These are phyloP conservation scores for Coelinius sp. DNA, from an alignment of 2,888 invertebrate species.

Conservation along the genomic window DNA sequence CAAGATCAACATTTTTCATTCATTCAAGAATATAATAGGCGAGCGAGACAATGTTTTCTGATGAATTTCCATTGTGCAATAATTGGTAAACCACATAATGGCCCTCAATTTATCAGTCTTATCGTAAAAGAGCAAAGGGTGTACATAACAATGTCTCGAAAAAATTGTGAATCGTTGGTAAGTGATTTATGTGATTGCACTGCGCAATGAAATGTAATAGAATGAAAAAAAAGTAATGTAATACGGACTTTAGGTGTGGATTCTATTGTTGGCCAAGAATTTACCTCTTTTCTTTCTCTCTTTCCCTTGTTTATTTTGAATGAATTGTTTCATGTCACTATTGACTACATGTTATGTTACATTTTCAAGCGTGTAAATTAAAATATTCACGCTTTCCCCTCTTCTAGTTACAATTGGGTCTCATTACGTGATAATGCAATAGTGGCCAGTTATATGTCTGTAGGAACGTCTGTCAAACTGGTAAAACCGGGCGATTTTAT, in stretches of 20 bases:
- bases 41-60: slow-evolving; percentile 3
- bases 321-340: background rate
- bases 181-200: slow-evolving; percentile 2
- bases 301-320: background rate
- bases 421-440: background rate
- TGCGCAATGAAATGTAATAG: background rate
- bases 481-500: slow-evolving; percentile 5
- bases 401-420: background rate
- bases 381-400: slow-evolving; percentile 33
- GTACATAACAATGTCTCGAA: background rate
- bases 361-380: slow-evolving; percentile 19
- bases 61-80: slow-evolving; percentile 38
- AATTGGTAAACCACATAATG: slow-evolving; percentile 38
- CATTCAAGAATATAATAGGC: background rate
- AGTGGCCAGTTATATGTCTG: background rate
- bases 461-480: slow-evolving; percentile 4
- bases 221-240: background rate
- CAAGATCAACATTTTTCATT: background rate
- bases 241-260: background rate
- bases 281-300: background rate
- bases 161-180: background rate
- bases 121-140: slow-evolving; percentile 32
- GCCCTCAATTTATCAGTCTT: slow-evolving; percentile 42
- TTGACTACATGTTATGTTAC: background rate
- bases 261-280: background rate